Conservation (phyloP, 1,140 invertebrate species). For the Fopius arisanus region DNA sequence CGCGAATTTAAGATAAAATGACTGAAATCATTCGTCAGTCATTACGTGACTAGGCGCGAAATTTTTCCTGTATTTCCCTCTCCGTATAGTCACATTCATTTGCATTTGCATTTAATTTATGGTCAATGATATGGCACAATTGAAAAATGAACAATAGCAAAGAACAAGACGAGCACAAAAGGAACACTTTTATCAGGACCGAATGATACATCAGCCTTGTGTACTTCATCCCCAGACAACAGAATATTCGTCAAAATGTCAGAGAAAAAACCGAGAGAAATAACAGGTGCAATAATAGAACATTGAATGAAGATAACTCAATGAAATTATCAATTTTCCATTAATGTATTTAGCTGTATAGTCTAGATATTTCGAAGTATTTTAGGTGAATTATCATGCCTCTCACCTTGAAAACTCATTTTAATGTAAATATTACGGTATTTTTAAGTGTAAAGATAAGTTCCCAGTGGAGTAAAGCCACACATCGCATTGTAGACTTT, state of each 20-base stretch:
- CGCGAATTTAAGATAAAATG: too few relatives aligned
- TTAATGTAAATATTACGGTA: neutral
- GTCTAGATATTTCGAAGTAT: conserved; percentile 14
- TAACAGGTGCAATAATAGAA: neutral
- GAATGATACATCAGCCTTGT: too few relatives aligned
- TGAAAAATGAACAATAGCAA: too few relatives aligned
- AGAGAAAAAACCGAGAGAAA: neutral
- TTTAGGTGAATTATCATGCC: conserved; percentile 4
- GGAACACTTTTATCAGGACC: too few relatives aligned
- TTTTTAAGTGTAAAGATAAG: neutral
- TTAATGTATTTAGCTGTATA: neutral
- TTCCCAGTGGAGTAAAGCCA: neutral
- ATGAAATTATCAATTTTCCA: neutral
- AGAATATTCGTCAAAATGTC: neutral
- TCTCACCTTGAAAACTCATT: neutral
- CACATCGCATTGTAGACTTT: neutral
- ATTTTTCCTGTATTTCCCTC: too few relatives aligned
- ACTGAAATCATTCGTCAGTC: too few relatives aligned
- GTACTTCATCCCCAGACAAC: neutral
- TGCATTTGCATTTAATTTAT: too few relatives aligned
- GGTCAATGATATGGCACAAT: too few relatives aligned
- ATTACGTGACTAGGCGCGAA: too few relatives aligned
- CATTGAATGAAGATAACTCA: neutral
- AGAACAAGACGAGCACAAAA: too few relatives aligned
- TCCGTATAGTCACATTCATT: too few relatives aligned